Evolutionary conservation across 2,797 vertebrate species (phyloP).

Genomic region (Aeoliscus strigatus): DNA sequence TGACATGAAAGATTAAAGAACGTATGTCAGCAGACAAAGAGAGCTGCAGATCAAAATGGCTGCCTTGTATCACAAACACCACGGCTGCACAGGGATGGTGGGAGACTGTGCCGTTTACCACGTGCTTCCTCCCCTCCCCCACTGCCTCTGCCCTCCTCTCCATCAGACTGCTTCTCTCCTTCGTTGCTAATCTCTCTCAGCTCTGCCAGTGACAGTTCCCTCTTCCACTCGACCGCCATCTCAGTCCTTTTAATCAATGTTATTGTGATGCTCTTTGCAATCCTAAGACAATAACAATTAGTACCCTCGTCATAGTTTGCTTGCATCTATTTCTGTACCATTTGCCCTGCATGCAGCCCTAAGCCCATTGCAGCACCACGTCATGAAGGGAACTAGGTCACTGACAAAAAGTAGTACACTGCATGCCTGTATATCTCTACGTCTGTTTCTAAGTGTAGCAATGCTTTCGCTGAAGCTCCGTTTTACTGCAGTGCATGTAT

Average conservation of each 20-base stretch:
- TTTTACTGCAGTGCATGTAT: conserved; percentile 5
- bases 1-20: conserved; percentile 4
- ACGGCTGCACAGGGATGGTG: conserved; percentile 53
- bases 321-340: background rate
- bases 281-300: background rate
- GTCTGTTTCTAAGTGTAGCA: conserved; percentile 14
- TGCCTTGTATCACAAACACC: conserved; percentile 51
- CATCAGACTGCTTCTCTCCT: conserved; percentile 33
- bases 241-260: background rate
- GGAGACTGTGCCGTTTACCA: conserved; percentile 53
- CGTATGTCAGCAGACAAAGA: conserved; percentile 43
- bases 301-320: background rate
- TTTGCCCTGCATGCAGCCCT: conserved; percentile 10
- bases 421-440: conserved; percentile 20
- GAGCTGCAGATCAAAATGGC: conserved; percentile 66
- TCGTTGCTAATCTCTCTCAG: conserved; percentile 20
- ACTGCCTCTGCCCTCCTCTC: conserved; percentile 46
- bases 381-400: conserved; percentile 63
- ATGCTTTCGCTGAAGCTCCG: conserved; percentile 13
- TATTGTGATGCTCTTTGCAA: background rate
- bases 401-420: conserved; percentile 47
- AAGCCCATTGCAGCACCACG: conserved; percentile 16
- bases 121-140: conserved; percentile 64
- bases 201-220: conserved; percentile 4
- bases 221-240: conserved; percentile 1